A percentile compares a stretch with the other conserved stretches of the same genome.
phyloP scores from a whole-genome alignment of 2,888 invertebrate species.

The Melipona bicolor region DNA sequence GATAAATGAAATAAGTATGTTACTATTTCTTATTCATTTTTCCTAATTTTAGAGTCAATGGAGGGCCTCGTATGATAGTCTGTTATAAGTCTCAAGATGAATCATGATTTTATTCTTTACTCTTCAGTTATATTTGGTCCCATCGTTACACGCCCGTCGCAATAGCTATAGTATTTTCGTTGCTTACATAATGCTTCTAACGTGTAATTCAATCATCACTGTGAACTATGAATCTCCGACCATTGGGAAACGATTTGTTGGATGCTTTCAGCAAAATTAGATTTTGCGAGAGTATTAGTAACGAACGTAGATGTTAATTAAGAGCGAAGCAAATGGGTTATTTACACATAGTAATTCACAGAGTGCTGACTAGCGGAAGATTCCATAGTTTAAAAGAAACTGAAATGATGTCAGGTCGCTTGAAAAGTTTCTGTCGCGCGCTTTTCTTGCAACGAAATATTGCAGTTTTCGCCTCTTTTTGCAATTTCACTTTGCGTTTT shows the following conservation, averaged over 20 bases:
- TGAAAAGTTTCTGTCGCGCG: neutral
- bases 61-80: too few relatives aligned
- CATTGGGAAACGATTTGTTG: neutral
- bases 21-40: too few relatives aligned
- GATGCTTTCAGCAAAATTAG: conserved; percentile 1
- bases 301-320: neutral
- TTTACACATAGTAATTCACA: neutral
- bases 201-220: neutral
- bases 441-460: neutral
- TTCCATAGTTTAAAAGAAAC: neutral
- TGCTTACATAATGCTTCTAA: neutral
- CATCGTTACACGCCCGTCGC: too few relatives aligned
- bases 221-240: neutral
- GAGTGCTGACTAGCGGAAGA: neutral
- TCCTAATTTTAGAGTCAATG: too few relatives aligned
- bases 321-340: neutral
- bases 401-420: neutral
- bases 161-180: neutral
- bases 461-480: neutral
- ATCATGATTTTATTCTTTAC: too few relatives aligned
- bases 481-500: neutral
- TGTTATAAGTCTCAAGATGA: too few relatives aligned
- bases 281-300: neutral
- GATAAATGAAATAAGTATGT: too few relatives aligned
- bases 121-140: too few relatives aligned